Evolutionary conservation across 1,140 invertebrate species (phyloP), one percentile per base, ranked within the genome.

Genomic region (Drosophila hydei): DNA sequence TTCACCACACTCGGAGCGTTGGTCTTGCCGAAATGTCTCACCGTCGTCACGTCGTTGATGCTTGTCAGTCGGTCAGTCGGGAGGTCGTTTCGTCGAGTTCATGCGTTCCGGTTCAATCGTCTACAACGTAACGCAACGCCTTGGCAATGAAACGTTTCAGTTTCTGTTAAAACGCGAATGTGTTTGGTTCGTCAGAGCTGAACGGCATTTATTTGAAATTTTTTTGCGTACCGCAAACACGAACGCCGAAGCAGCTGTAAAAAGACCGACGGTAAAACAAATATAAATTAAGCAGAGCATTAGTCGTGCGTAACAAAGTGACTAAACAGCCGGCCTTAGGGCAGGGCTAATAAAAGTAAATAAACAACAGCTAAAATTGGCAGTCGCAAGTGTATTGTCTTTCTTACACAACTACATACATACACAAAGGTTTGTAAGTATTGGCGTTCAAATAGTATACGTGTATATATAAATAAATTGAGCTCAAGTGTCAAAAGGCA

Each of bases 231-330:
- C 65, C 21, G 56, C 40, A 67, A 69, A 54, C 51, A 58, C 33
- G 43, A 77, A 43, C 23, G 56, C 38, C 33, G 42, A 47, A 56
- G 64, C 59, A 71, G 60, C 58, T 64, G 61, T 55, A 19, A 62
- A 72, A 72, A 61, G n/a, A 51, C 79, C 79, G 79, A 72, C 79
- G 79, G 79, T 72, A 84, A 84, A 84, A 79, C 79, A 52, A 48
- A 11, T 16, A 52, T 38, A 38, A 38, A 52, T 12, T 12, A 52
- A 33, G 21, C 25, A 48, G 48, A 48, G 30, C 50, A 58, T 72
- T 72, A 47, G 21, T 67, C 27, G 72, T 62, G 72, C 69, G 67
- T 58, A 60, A 64, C 58, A 61, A 69, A 62, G 64, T 62, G 50
- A 69, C 50, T 73, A 51, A 68, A 68, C 21, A 18, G 25, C 5